Conservation (phyloP, 1,140 invertebrate genomes). For the Macrostomum lignano region DNA sequence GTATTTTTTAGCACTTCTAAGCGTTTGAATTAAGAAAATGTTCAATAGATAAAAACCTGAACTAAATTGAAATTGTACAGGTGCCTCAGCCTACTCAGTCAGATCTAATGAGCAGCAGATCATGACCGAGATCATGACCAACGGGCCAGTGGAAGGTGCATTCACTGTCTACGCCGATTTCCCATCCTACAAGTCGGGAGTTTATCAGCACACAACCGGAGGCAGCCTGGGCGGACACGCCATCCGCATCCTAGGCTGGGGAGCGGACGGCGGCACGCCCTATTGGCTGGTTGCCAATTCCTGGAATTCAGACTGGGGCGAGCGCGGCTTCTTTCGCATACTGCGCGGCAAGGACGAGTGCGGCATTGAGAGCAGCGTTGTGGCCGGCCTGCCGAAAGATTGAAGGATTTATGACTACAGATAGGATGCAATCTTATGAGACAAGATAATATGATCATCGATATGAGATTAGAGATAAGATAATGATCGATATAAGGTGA, state of each 20-base stretch:
- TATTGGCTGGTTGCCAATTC: slow-evolving; percentile 29
- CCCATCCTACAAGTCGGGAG: slow-evolving; percentile 50
- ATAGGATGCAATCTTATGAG: too few species aligned
- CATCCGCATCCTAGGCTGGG: slow-evolving; percentile 40
- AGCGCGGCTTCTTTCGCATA: slow-evolving; percentile 32
- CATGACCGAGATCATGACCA: slow-evolving; percentile 48
- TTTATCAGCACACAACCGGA: slow-evolving; percentile 51
- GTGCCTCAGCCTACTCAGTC: slow-evolving; percentile 41
- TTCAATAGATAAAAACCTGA: slow-evolving; percentile 6
- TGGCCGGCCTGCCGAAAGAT: too few species aligned
- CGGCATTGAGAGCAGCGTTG: slow-evolving; percentile 22
- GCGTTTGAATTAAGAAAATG: slow-evolving; percentile 8
- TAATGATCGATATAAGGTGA: too few species aligned
- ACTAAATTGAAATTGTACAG: slow-evolving; percentile 15
- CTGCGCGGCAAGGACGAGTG: slow-evolving; percentile 31
- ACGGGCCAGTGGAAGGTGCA: slow-evolving; percentile 64
- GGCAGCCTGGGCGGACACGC: slow-evolving; percentile 53
- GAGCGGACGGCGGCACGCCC: slow-evolving; percentile 11
- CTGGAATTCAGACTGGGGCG: slow-evolving; percentile 33
- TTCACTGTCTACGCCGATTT: slow-evolving; percentile 68
- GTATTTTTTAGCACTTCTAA: too few species aligned
- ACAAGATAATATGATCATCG: too few species aligned
- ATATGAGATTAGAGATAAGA: too few species aligned
- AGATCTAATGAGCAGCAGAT: slow-evolving; percentile 39
- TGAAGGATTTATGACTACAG: too few species aligned